Evolutionary conservation across 2,888 invertebrate species (phyloP).

Genomic region (Rotaria magnacalcarata): DNA sequence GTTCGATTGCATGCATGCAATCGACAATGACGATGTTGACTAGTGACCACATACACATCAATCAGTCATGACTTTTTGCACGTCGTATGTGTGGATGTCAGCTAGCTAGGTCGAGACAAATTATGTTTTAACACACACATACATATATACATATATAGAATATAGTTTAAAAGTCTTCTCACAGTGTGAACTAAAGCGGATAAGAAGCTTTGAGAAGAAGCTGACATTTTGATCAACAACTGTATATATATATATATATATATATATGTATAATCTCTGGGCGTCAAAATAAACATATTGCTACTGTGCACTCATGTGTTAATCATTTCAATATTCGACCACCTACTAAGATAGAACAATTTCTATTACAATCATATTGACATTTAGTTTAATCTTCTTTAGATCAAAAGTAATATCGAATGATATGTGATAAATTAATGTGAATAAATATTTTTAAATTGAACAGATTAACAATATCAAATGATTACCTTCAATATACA

Average conservation of each 20-base stretch:
- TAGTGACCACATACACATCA: neutral
- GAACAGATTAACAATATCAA: neutral
- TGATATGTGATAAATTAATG: neutral
- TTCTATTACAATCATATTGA: too few species aligned
- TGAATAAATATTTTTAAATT: neutral
- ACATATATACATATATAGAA: neutral
- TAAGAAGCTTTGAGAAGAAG: conserved; percentile 21
- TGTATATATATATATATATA: neutral
- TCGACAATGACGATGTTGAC: conserved; percentile 31
- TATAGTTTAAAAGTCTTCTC: conserved; percentile 12
- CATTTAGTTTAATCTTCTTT: too few species aligned
- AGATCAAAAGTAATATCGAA: neutral
- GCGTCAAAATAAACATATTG: conserved; percentile 9
- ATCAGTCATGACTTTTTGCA: conserved; percentile 29
- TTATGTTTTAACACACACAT: neutral
- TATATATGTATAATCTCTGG: too few species aligned
- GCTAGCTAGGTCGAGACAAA: neutral
- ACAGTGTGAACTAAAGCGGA: conserved; percentile 14
- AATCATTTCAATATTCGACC: neutral
- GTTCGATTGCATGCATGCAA: conserved; percentile 13
- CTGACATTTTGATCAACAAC: neutral
- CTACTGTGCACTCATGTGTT: conserved; percentile 20
- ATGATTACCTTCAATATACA: neutral
- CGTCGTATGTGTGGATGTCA: conserved; percentile 5
- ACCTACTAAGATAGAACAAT: neutral